Conservation (phyloP, 1,140 invertebrate species). For the Solen grandis region DNA sequence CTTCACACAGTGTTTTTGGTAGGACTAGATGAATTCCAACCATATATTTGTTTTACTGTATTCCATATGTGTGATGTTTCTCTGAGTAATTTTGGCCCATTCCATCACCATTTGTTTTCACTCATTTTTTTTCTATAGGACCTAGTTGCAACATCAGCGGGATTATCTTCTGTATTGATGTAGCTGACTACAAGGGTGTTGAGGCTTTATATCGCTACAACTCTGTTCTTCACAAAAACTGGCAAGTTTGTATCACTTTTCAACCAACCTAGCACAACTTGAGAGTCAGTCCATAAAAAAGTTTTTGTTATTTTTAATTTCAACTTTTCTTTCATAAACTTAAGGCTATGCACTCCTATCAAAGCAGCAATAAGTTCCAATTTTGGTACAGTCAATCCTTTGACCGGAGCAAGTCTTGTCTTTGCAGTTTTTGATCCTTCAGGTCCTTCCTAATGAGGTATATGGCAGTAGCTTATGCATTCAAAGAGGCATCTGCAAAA, state of each 20-base stretch:
- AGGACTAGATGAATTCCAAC: no score
- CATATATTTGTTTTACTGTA: no score
- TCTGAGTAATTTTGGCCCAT: constrained; percentile 12
- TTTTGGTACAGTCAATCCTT: not conserved
- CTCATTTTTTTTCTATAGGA: not conserved
- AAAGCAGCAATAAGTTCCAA: not conserved
- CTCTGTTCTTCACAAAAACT: constrained; percentile 1
- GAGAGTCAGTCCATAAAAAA: not conserved
- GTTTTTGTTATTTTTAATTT: not conserved
- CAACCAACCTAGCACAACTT: constrained; percentile 1
- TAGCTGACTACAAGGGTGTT: not conserved
- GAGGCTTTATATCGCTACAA: not conserved
- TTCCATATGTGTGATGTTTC: not conserved
- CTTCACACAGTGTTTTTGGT: no score
- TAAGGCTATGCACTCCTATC: not conserved
- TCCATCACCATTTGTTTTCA: constrained; percentile 13
- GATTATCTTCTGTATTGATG: constrained; percentile 16
- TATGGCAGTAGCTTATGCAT: not conserved
- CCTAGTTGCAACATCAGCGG: constrained; percentile 13
- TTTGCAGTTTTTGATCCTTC: constrained; percentile 1
- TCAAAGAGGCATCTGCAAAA: not conserved
- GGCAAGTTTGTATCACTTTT: not conserved
- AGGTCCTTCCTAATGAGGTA: not conserved
- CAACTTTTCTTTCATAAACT: no score
- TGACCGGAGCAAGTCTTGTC: constrained; percentile 2